Percentiles rank a stretch among this genome's conserved stretches.
phyloP scores from a whole-genome alignment of 2,888 invertebrate genomes.

The Diloba caeruleocephala region DNA sequence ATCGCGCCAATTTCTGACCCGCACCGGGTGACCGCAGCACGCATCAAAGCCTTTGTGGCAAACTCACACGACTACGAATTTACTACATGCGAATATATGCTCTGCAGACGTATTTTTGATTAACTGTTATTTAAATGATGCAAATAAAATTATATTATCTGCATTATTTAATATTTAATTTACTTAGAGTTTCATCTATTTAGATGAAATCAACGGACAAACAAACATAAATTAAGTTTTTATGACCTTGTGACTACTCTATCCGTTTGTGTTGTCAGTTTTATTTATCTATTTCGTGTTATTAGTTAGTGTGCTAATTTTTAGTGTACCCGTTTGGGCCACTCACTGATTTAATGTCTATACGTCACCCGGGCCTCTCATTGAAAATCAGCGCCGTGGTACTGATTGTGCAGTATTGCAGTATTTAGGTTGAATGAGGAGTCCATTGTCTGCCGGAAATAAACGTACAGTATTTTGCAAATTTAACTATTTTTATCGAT shows the following conservation, averaged over 20 bases:
- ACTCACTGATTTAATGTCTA: too few relatives aligned
- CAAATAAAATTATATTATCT: conserved; percentile 27
- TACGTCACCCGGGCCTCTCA: too few relatives aligned
- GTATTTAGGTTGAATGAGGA: too few relatives aligned
- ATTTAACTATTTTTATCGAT: too few relatives aligned
- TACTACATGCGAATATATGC: conserved; percentile 65
- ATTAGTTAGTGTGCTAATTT: too few relatives aligned
- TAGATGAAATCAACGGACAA: conserved; percentile 4
- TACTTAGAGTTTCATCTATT: conserved; percentile 7
- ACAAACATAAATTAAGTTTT: not conserved
- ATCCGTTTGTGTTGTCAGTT: too few relatives aligned
- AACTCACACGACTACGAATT: conserved; percentile 68
- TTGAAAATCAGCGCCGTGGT: too few relatives aligned
- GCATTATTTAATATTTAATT: not conserved
- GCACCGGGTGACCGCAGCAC: conserved; percentile 81
- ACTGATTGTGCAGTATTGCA: too few relatives aligned
- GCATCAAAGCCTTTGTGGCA: conserved; percentile 85
- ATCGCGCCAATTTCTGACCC: conserved; percentile 84
- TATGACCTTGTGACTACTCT: conserved; percentile 2
- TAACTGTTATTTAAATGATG: conserved; percentile 61
- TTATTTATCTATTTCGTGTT: too few relatives aligned
- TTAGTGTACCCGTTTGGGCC: too few relatives aligned
- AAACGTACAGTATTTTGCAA: too few relatives aligned
- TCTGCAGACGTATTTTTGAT: conserved; percentile 58
- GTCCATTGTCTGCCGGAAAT: too few relatives aligned